Evolutionary conservation across 2,797 vertebrate species (phyloP).

Genomic region (Gambelia wislizenii): DNA sequence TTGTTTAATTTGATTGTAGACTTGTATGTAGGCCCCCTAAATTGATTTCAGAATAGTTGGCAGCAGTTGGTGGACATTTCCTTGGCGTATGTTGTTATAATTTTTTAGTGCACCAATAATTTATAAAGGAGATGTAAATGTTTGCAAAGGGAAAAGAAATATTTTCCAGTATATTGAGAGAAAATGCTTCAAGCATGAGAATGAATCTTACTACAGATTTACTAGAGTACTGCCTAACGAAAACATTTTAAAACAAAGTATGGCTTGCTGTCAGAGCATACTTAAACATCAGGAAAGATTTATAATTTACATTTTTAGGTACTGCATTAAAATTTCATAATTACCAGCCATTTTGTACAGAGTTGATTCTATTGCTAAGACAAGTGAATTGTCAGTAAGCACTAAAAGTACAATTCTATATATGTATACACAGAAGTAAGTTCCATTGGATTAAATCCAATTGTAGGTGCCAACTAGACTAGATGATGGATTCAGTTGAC

Average conservation of each 20-base stretch:
- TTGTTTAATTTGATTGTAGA: slow-evolving; percentile 48
- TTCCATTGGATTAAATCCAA: background rate
- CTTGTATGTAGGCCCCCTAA: slow-evolving; percentile 38
- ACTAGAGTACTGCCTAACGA: slow-evolving; percentile 34
- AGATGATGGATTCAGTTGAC: no score
- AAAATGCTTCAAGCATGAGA: slow-evolving; percentile 26
- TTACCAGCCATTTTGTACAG: background rate
- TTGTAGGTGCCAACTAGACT: no score
- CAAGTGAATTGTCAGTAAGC: background rate
- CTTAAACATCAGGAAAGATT: background rate
- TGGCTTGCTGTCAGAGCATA: slow-evolving; percentile 7
- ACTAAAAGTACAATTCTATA: background rate
- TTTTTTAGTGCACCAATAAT: slow-evolving; percentile 37
- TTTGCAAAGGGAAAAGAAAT: slow-evolving; percentile 10
- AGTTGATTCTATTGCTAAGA: background rate
- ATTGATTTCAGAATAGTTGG: slow-evolving; percentile 36
- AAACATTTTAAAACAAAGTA: slow-evolving; percentile 41
- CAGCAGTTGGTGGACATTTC: slow-evolving; percentile 37
- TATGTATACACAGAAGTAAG: background rate
- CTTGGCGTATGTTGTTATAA: slow-evolving; percentile 42
- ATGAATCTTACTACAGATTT: slow-evolving; percentile 12
- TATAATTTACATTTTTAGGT: slow-evolving; percentile 1
- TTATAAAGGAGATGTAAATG: slow-evolving; percentile 46
- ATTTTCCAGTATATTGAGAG: background rate
- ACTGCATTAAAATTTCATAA: background rate